Percentiles rank a stretch among this genome's conserved stretches.
phyloP scores from a whole-genome alignment of 2,797 vertebrate genomes.

The Paedocypris micromegethes region DNA sequence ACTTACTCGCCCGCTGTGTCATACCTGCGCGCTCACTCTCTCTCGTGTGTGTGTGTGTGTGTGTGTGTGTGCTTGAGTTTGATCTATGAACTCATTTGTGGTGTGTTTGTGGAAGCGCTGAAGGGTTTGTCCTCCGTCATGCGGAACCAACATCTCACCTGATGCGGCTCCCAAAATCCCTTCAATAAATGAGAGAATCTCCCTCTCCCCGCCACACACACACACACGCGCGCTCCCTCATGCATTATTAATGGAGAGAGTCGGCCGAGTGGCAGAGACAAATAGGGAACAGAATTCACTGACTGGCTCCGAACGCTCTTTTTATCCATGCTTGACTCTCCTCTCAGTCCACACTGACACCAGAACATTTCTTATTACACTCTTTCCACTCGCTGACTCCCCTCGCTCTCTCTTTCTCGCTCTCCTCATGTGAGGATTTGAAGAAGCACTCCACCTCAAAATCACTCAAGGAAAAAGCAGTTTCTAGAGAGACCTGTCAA shows the following conservation, averaged over 20 bases:
- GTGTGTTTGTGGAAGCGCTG: slow-evolving; percentile 69
- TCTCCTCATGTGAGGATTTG: slow-evolving; percentile 37
- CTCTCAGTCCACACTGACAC: slow-evolving; percentile 83
- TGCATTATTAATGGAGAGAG: slow-evolving; percentile 97
- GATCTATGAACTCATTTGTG: slow-evolving; percentile 92
- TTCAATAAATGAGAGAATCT: slow-evolving; percentile 68
- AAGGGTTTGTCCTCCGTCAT: slow-evolving; percentile 64
- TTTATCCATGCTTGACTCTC: slow-evolving; percentile 96
- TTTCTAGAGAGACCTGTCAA: slow-evolving; percentile 23
- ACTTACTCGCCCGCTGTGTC: background rate
- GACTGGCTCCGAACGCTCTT: slow-evolving; percentile 94
- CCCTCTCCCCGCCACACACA: slow-evolving; percentile 11
- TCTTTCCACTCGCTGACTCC: slow-evolving; percentile 26
- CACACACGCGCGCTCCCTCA: slow-evolving; percentile 56
- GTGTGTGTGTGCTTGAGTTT: slow-evolving; percentile 55
- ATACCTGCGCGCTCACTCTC: slow-evolving; percentile 23
- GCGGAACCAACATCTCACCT: slow-evolving; percentile 68
- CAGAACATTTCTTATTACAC: slow-evolving; percentile 71
- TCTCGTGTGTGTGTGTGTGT: slow-evolving; percentile 14
- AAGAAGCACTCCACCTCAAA: slow-evolving; percentile 60
- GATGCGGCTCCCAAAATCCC: slow-evolving; percentile 67
- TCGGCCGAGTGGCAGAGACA: slow-evolving; percentile 98
- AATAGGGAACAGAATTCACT: slow-evolving; percentile 95
- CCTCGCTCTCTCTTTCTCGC: slow-evolving; percentile 42
- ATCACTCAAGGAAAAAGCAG: slow-evolving; percentile 57